A percentile compares a stretch with the other conserved stretches of the same genome.
phyloP scores from a whole-genome alignment of 1,140 invertebrate species.

The Sipha flava region DNA sequence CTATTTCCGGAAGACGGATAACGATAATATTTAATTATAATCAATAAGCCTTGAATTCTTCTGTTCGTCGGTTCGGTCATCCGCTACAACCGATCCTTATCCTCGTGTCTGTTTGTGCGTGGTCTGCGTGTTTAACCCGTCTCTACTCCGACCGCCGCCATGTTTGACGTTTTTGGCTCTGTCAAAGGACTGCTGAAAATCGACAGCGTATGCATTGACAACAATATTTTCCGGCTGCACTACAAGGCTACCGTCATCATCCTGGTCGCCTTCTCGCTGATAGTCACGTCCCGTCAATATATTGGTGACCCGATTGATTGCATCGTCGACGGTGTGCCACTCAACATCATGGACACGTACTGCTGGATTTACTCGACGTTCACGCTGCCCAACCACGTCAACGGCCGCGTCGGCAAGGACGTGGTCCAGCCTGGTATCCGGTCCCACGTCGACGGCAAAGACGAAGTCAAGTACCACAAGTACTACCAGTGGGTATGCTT shows the following conservation, averaged over 20 bases:
- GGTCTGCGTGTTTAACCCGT: too few relatives aligned
- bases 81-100: too few relatives aligned
- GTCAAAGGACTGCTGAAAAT: conserved; percentile 83
- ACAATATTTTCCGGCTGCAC: conserved; percentile 86
- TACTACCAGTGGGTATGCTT: conserved; percentile 88
- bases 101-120: too few relatives aligned
- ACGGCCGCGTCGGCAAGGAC: conserved; percentile 37
- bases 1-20: too few relatives aligned
- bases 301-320: conserved; percentile 92
- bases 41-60: too few relatives aligned
- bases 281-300: conserved; percentile 90
- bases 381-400: conserved; percentile 45
- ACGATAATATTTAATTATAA: too few relatives aligned
- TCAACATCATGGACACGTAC: conserved; percentile 57
- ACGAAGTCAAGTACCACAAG: conserved; percentile 57
- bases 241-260: conserved; percentile 90
- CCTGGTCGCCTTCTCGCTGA: conserved; percentile 78
- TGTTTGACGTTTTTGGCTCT: conserved; percentile 51
- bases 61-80: too few relatives aligned
- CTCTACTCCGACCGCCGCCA: too few relatives aligned
- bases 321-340: conserved; percentile 55
- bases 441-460: conserved; percentile 43
- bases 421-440: conserved; percentile 41
- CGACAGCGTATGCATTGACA: conserved; percentile 84
- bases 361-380: conserved; percentile 73